Base-by-base conservation (phyloP, 2,113 vertebrate genomes). In the Phylloscopus trochilus region DNA sequence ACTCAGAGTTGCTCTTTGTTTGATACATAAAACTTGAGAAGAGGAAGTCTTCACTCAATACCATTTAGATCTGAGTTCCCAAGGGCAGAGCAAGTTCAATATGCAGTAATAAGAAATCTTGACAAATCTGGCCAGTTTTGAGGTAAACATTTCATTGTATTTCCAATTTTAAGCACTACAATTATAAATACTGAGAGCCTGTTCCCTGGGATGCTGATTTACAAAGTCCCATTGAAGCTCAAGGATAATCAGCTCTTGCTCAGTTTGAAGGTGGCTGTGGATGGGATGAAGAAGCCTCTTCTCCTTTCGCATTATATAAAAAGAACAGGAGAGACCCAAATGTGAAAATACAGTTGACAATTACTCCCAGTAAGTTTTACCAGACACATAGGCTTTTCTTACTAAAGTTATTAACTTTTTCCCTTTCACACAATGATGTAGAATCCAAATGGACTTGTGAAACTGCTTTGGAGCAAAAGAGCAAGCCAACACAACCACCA, bases 1-100 rank as follows among this genome's bases (percentile, higher is more conserved):
- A 95, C 43, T 97, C 73, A 94, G 73, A 89, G 58, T 93, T 96
- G 91, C n/a, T 93, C 41, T 78, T 82, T 66, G 83, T 78, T 52
- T 93, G 31, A 64, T 15, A 86, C 13, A 76, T 70, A 70, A 92
- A 80, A 81, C n/a, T 94, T 69, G 56, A 88, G 41, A 56, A 68
- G 37, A 82, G n/a, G 90, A 95, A 87, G 35, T 49, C 39, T 75
- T 83, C 31, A 72, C 16, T 83, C 1, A 5, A 1, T 73, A 66
- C 27, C 13, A 26, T 23, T 77, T 43, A 67, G 44, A 83, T 37
- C 41, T 17, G 66, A 83, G 76, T 58, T 92, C 83, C 75, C 67
- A 82, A 47, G 30, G 69, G 47, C 56, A 89, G 24, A 73, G 47
- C 55, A 51, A 51, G 44, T 72, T 91, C 51, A 44, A 44, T 55